phyloP scores from a whole-genome alignment of 2,888 invertebrate species.

The Sisyra terminalis region DNA sequence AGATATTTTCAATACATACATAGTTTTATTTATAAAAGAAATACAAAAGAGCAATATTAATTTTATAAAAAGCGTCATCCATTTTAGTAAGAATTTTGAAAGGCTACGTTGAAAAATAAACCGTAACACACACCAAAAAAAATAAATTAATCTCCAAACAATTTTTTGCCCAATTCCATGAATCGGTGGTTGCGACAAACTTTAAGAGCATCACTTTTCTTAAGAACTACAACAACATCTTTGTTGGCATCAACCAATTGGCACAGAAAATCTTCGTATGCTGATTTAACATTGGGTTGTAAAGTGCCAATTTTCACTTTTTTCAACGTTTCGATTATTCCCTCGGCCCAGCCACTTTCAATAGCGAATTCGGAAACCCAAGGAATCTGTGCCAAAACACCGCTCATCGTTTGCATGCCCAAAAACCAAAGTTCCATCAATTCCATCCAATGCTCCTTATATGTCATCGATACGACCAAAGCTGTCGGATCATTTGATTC shows the following conservation, averaged over 20 bases:
- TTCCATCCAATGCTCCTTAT: constrained; percentile 80
- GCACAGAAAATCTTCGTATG: constrained; percentile 79
- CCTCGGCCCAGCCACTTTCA: constrained; percentile 88
- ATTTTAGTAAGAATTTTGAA: neutral
- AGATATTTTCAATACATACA: no score
- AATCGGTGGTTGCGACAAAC: constrained; percentile 75
- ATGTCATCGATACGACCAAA: constrained; percentile 67
- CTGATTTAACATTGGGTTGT: constrained; percentile 70
- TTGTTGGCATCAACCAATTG: constrained; percentile 68
- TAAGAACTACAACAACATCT: constrained; percentile 55
- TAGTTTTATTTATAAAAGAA: no score
- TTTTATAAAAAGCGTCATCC: no score
- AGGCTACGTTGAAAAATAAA: neutral
- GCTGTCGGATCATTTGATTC: constrained; percentile 71
- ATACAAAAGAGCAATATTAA: no score
- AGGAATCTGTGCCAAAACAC: constrained; percentile 61
- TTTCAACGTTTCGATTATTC: constrained; percentile 63
- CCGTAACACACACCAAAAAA: constrained; percentile 4
- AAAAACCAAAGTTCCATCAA: constrained; percentile 84
- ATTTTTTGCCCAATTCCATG: constrained; percentile 77
- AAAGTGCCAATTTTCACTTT: constrained; percentile 71
- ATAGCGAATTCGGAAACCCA: constrained; percentile 85
- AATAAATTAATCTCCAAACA: constrained; percentile 60
- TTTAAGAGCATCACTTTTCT: constrained; percentile 65
- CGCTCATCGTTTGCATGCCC: constrained; percentile 84